Base-by-base conservation (phyloP, 2,888 invertebrate genomes). In the Pecten maximus region DNA sequence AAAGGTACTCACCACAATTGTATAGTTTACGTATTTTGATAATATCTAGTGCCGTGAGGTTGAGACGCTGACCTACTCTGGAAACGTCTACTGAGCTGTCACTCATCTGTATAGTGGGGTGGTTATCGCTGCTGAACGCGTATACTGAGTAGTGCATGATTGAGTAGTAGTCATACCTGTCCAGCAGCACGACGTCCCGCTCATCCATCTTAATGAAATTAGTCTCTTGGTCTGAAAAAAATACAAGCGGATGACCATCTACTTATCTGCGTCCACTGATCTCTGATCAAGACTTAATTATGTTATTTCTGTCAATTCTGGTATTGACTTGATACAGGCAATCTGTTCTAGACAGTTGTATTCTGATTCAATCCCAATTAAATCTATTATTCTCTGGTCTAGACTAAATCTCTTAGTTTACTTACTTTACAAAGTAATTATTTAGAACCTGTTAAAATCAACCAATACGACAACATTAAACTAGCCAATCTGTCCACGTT, bases 101-200 rank as follows among this genome's bases (percentile, higher is more conserved):
- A 3, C 40, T 40, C n/a, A 90, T n/a, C 12, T 40, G 90, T 54
- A 97, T 96, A 90, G 97, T 97, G 0, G 97, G 97, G 4, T 97
- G 96, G 74, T 93, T 93, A 12, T 40, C 87, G 2, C 92, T 90
- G 90, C 89, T 48, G 15, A n/a, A 50, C 10, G 74, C 40, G 87
- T 95, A 94, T 48, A 96, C 96, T 91, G 97, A 97, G 94, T 98
- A 98, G 96, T 98, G 98, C 98, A 98, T 98, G 50, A 98, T 98
- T 19, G 98, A 98, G 93, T 98, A 98, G 95, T 98, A 98, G 96
- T 98, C 98, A 94, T 98, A 98, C 91, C 98, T 98, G 96, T 98
- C 98, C 88, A 96, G 96, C 40, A 97, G 96, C 3, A 97, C 97
- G 87, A 97, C 96, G 28, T 94, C 93, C 4, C 91, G 54, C 15